These are phyloP conservation scores for Basileuterus tristriatus DNA, from an alignment of 2,797 vertebrate species.

Conservation along the genomic window DNA sequence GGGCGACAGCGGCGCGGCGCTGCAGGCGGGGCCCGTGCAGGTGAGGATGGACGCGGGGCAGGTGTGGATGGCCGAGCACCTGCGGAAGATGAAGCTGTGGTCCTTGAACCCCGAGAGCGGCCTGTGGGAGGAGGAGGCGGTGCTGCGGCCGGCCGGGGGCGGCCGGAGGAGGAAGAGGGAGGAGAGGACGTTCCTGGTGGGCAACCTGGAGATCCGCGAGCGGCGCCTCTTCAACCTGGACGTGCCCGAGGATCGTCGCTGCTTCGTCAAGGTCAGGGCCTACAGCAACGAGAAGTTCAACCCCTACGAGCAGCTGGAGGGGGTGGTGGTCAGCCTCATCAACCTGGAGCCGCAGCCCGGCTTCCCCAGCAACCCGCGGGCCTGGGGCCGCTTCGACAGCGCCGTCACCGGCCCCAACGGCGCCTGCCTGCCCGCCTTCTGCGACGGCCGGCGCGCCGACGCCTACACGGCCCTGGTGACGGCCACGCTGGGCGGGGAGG, in stretches of 20 bases:
- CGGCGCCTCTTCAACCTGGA: constrained; percentile 95
- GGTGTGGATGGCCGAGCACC: constrained; percentile 89
- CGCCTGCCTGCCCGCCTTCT: constrained; percentile 95
- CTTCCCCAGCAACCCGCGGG: constrained; percentile 89
- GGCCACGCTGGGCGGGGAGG: constrained; percentile 91
- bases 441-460: constrained; percentile 82
- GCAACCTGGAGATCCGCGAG: constrained; percentile 93
- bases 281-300: constrained; percentile 94
- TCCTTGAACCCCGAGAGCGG: constrained; percentile 91
- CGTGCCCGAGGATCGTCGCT: constrained; percentile 93
- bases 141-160: constrained; percentile 72
- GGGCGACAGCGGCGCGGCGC: constrained; percentile 74
- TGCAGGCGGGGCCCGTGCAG: constrained; percentile 84
- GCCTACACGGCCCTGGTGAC: constrained; percentile 93
- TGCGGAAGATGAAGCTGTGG: constrained; percentile 91
- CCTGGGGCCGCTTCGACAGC: constrained; percentile 97
- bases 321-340: constrained; percentile 89
- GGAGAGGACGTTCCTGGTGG: constrained; percentile 94
- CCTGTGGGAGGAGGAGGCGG: constrained; percentile 91
- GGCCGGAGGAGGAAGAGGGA: constrained; percentile 84
- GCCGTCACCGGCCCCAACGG: constrained; percentile 91
- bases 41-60: constrained; percentile 88
- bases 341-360: constrained; percentile 94
- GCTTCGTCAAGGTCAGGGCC: constrained; percentile 94
- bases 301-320: constrained; percentile 89